Base-by-base conservation (phyloP, 1,140 invertebrate species). In the Whitmania pigra region DNA sequence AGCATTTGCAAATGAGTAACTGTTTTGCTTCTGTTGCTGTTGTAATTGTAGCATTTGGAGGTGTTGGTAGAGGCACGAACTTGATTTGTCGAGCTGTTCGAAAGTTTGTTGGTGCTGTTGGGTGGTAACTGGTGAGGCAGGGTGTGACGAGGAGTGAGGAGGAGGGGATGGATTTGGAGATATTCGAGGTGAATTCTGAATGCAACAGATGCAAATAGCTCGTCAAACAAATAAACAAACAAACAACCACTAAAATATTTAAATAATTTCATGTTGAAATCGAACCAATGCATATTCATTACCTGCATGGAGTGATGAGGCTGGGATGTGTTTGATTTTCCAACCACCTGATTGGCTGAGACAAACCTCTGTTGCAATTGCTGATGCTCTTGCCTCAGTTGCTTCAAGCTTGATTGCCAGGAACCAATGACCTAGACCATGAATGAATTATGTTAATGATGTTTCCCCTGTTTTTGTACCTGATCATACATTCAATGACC, bases 321-420 rank as follows among this genome's bases (percentile, higher is more conserved):
- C 25, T 71, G 53, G 66, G 49, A 53, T 43, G 22, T 18, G 31
- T 49, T 53, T 18, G 49, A 25, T 31, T 20, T 40, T 17, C 43
- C 20, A n/a, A 40, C 49, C 36, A n/a, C 20, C 22, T 73, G 31
- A 53, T 55, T 43, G 27, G 22, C 7, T 29, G 15, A 40, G 17
- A 11, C 9, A 31, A 53, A 20, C 40, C 40, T 66, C 76, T 83
- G 83, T 80, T 84, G 83, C 55, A 84, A 75, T 73, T 83, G 79
- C 69, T 84, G 83, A 73, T 79, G 83, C 74, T 85, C 84, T 71
- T 83, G 80, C 66, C 84, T 81, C 57, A 85, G 76, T 67, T 82
- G 79, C 75, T 82, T 83, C 5, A 85, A 77, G 73, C 80, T 82
- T 25, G 67, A 31, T 25, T 68, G 67, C 67, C 67, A 68, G 17